Evolutionary conservation across 2,888 invertebrate species (phyloP), one percentile per base, ranked within the genome.

Genomic region (Syrista parreyssii): DNA sequence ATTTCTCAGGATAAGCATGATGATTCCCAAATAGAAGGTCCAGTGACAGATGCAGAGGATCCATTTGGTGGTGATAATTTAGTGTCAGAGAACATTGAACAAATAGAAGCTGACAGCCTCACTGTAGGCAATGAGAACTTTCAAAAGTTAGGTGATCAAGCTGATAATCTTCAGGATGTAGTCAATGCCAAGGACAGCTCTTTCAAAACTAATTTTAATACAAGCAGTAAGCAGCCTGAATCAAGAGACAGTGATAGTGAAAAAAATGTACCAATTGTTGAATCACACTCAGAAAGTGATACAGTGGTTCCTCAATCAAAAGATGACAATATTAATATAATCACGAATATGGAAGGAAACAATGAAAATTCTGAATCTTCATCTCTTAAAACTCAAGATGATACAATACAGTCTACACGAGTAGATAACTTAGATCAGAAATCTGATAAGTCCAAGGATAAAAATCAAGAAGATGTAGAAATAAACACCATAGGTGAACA

Each of bases 101-200:
- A 86, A 33, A 84, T 85, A 77, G 89, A 88, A 75, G 86, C 86
- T 3, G 87, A 89, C n/a, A 84, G 82, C 74, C 81, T 85, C 4
- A 78, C 80, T 30, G 91, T 91, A 40, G 90, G 88, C 4, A 92
- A 92, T 81, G 92, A 93, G 36, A 91, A 93, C 83, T 93, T 94
- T 91, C 92, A 93, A 80, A 93, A 93, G 12, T 92, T 94, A 11
- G 93, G 93, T 12, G 92, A 93, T 78, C 92, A 93, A 91, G 92
- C 92, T 85, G 88, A 87, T 77, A 88, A 88, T 81, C 82, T 89
- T 35, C 86, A 88, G 74, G 86, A 87, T 77, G 84, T 86, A 11
- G 85, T 89, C 23, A 87, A 85, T 76, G 86, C 86, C 4, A 83
- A 84, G 74, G 84, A 84, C 55, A 76, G 71, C 15, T 68, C 71